Percentiles rank a stretch among this genome's conserved stretches.
Conservation (phyloP, 1,140 invertebrate genomes). For the Drosophila ambigua region DNA sequence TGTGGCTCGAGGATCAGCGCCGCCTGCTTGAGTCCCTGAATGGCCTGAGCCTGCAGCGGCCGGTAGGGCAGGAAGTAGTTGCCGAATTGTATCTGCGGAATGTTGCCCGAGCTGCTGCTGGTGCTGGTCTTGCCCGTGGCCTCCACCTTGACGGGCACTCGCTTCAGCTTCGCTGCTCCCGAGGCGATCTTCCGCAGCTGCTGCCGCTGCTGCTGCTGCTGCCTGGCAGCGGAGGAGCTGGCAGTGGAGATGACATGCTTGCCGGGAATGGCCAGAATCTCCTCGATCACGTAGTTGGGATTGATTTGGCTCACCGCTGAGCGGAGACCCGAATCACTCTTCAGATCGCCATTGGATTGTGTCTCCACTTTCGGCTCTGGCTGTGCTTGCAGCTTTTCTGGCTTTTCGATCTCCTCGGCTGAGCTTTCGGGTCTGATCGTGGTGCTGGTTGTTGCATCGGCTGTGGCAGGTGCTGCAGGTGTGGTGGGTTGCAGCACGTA, state of each 20-base stretch:
- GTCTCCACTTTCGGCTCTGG: constrained; percentile 17
- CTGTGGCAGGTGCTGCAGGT: constrained; percentile 3
- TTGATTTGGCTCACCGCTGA: constrained; percentile 69
- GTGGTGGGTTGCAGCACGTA: constrained; percentile 58
- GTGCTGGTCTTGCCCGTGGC: constrained; percentile 75
- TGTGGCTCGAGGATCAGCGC: constrained; percentile 87
- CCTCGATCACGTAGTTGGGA: constrained; percentile 74
- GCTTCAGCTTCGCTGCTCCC: constrained; percentile 26
- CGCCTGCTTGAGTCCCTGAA: constrained; percentile 70
- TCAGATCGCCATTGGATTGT: constrained; percentile 55
- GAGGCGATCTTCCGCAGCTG: constrained; percentile 2
- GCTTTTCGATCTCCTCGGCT: constrained; percentile 32
- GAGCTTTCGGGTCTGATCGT: constrained; percentile 34
- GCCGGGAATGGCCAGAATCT: constrained; percentile 70
- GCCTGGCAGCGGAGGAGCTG: constrained; percentile 4
- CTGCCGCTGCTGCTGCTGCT: constrained; percentile 3
- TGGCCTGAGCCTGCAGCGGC: constrained; percentile 40
- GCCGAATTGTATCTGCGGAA: constrained; percentile 77
- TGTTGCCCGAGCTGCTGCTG: constrained; percentile 58
- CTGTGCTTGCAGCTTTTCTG: constrained; percentile 56
- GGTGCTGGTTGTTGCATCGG: constrained; percentile 40
- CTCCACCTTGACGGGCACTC: constrained; percentile 69
- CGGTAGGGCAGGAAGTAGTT: constrained; percentile 75
- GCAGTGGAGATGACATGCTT: constrained; percentile 61
- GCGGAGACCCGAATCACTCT: constrained; percentile 58